Conservation (phyloP, 1,140 invertebrate species). For the Metaphire vulgaris region DNA sequence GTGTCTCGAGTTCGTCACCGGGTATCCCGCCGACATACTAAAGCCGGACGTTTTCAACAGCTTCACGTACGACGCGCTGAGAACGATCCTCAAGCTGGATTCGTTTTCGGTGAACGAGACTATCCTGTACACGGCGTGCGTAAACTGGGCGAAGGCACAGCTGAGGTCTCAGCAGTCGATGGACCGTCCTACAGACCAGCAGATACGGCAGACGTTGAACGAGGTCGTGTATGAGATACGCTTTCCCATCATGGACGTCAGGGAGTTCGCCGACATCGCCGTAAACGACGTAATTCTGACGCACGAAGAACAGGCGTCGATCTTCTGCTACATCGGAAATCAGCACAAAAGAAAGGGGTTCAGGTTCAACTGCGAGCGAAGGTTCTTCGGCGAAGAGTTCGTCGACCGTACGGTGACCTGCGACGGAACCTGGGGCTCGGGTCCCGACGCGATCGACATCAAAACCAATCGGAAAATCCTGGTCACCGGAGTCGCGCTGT, state of each 20-base stretch:
- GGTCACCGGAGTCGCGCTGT: not conserved
- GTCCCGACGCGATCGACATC: not conserved
- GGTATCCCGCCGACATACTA: not conserved
- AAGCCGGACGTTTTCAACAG: not conserved
- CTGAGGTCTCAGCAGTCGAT: not conserved
- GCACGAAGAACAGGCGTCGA: slow-evolving; percentile 6
- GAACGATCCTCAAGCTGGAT: not conserved
- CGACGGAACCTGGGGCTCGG: not conserved
- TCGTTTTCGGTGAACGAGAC: not conserved
- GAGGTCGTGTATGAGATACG: slow-evolving; percentile 17
- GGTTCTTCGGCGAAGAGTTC: not conserved
- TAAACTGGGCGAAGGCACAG: slow-evolving; percentile 8
- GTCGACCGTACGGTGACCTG: not conserved
- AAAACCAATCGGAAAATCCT: not conserved
- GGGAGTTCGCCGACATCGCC: slow-evolving; percentile 12
- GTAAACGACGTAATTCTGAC: not conserved
- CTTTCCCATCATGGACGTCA: slow-evolving; percentile 14
- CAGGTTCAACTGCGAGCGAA: not conserved
- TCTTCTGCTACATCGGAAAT: not conserved
- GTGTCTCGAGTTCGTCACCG: slow-evolving; percentile 1
- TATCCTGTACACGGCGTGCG: slow-evolving; percentile 4
- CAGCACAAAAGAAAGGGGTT: not conserved
- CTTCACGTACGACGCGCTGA: not conserved
- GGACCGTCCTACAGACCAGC: not conserved
- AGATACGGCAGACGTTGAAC: not conserved